Base-by-base conservation (phyloP, 2,797 vertebrate species). In the Typhlichthys eigenmanni region DNA sequence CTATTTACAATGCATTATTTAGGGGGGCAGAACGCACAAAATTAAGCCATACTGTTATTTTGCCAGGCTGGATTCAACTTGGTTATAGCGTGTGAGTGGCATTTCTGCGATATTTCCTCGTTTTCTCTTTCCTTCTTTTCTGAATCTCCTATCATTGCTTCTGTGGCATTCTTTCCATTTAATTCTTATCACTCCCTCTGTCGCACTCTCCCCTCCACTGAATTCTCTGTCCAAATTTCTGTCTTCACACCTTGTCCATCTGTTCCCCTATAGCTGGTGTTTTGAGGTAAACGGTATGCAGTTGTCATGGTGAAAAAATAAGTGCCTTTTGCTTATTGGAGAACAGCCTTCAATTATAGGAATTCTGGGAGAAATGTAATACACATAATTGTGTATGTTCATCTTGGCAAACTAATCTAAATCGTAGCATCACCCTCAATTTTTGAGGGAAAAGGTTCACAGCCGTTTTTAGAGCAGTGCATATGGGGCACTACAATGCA, bases 311-410 rank as follows among this genome's bases (percentile, higher is more conserved):
- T 88, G 85, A 84, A 85, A 85, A 86, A 83, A 84, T 66, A 82
- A 84, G 72, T 87, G 84, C 86, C 86, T 91, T 84, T 85, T 88
- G 88, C 85, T 91, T 81, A 92, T 79, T 85, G 81, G 80, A 89
- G 76, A 87, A 86, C 80, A 88, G 82, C 82, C 81, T 84, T 90
- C 74, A 85, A 85, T 75, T 84, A 88, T 87, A 91, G 90, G 89
- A 92, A 92, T 92, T 92, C 89, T 93, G 91, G 90, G 90, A 88
- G 89, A 90, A 84, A 76, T 51, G 45, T 43, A n/a, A 64, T 49
- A 63, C 51, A 57, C 9, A 11, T 45, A 71, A 66, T 14, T 54
- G 14, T 63, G 19, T n/a, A 16, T 8, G 5, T 32, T 16, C 13
- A 45, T 54, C 58, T 66, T 53, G 64, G 50, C 74, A 55, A 80